Base-by-base conservation (phyloP, 1,140 invertebrate genomes). In the Hylyphantes graminicola region DNA sequence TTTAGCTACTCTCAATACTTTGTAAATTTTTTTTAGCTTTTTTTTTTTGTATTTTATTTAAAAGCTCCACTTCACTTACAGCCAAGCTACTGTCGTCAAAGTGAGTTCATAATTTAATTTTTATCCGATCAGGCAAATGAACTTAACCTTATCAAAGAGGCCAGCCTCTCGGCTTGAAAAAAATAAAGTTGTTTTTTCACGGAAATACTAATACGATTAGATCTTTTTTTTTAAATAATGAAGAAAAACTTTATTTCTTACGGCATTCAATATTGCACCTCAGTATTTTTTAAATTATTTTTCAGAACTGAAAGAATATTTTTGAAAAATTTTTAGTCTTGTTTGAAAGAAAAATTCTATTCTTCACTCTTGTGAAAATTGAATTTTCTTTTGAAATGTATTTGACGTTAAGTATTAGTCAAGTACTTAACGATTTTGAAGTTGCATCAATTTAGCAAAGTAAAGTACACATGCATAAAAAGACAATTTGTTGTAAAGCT, bases 41-140 rank as follows among this genome's bases (percentile, higher is more conserved):
- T 57, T 57, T 57, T 57, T 13, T n/a, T 35, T 35, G 35, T 35
- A 35, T 35, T 35, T 70, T 70, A 53, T 70, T 70, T 70, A 70
- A 70, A 48, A 53, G 50, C 51, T 70, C 68, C 68, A 54, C 68
- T 51, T 35, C 55, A 21, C 72, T 74, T 57, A 59, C 11, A 12
- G 55, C 72, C 59, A 51, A 57, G 72, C 35, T 59, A 10, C 55
- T 74, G 72, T 57, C 54, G 55, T 74, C 13, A 19, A 35, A 50
- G 54, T 76, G 63, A 76, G 54, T 50, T 48, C 59, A 21, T 76
- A 76, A 76, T 76, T 76, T 76, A 76, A 76, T 76, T 76, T 76
- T 64, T 70, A 70, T 70, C 74, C 59, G 74, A 76, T 76, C 74
- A 76, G 51, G 17, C 48, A 76, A 76, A 64, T 63, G 59, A 61